Evolutionary conservation across 1,140 invertebrate species (phyloP).

Genomic region (Nilaparvata lugens): DNA sequence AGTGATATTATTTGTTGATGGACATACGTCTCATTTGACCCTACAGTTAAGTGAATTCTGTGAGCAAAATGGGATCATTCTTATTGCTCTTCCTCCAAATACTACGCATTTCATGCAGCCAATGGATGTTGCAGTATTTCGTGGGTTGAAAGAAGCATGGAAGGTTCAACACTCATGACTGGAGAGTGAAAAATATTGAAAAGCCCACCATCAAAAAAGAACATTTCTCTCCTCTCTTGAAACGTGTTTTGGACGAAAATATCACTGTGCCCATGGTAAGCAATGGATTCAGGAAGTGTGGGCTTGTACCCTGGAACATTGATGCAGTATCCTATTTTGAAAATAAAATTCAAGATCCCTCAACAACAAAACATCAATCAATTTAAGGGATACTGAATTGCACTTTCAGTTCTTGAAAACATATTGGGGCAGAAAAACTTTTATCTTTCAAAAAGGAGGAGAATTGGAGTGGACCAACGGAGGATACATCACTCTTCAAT

Average conservation of each 20-base stretch:
- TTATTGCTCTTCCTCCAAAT: conserved; percentile 35
- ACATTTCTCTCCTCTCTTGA: conserved; percentile 10
- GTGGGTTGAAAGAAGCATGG: conserved; percentile 32
- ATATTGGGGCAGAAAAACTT: too few relatives aligned
- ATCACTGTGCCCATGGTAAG: neutral
- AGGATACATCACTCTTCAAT: too few relatives aligned
- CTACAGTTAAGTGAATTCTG: conserved; percentile 34
- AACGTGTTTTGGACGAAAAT: conserved; percentile 12
- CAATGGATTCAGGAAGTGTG: neutral
- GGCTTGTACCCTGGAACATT: neutral
- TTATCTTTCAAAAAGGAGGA: too few relatives aligned
- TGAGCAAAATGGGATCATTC: conserved; percentile 31
- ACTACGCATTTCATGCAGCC: conserved; percentile 37
- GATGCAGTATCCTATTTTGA: too few relatives aligned
- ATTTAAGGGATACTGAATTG: too few relatives aligned
- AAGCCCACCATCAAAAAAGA: conserved; percentile 2
- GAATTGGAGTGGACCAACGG: too few relatives aligned
- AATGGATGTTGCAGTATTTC: conserved; percentile 33
- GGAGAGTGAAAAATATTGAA: conserved; percentile 21
- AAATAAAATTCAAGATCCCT: too few relatives aligned
- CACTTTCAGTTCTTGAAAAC: too few relatives aligned
- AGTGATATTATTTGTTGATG: too few relatives aligned
- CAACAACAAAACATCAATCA: too few relatives aligned
- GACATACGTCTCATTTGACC: conserved; percentile 33
- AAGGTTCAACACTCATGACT: conserved; percentile 25